Evolutionary conservation across 1,140 invertebrate genomes (phyloP), one percentile per base, ranked within the genome.

Genomic region (Tribolium madens): DNA sequence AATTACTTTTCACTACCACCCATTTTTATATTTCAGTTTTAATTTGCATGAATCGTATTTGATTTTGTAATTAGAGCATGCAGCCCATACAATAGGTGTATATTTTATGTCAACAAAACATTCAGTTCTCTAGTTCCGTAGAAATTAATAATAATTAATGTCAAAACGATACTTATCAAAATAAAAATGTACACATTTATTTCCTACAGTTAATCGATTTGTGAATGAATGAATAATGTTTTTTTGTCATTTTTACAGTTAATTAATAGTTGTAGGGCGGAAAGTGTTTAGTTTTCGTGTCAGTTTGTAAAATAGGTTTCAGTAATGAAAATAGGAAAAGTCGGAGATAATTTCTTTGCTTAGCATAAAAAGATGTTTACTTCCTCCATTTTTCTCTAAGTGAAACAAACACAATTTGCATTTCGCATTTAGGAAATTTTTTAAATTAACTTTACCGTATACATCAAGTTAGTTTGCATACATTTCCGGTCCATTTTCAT

Each of bases 391-490:
- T 64, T 36, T 3, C 36, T 64, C 57, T 64, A 64, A 64, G 57
- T 64, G 57, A 64, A 64, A 64, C 57, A 64, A 64, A 64, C 57
- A 64, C 57, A 64, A 64, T 64, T 64, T 64, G 57, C 57, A 64
- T 64, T 64, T 64, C 57, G 14, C 57, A 33, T 64, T 64, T 64
- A 64, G 21, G 57, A 64, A 33, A 64, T 64, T 64, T 64, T 64
- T 64, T 64, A 64, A 64, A 64, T 64, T 64, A 64, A 64, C 57
- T 64, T 64, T 64, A 7, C 57, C 31, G 57, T 64, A 33, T 64
- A 64, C 57, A 64, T 64, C 57, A 64, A 64, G 57, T 64, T 64
- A 64, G 57, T 64, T 64, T 64, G 57, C 57, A 64, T 64, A 64
- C 26, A 64, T 64, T 64, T 64, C 57, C 57, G 57, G 57, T 64